Evolutionary conservation across 2,888 invertebrate species (phyloP), one percentile per base, ranked within the genome.

Genomic region (Lepidonotus clava): DNA sequence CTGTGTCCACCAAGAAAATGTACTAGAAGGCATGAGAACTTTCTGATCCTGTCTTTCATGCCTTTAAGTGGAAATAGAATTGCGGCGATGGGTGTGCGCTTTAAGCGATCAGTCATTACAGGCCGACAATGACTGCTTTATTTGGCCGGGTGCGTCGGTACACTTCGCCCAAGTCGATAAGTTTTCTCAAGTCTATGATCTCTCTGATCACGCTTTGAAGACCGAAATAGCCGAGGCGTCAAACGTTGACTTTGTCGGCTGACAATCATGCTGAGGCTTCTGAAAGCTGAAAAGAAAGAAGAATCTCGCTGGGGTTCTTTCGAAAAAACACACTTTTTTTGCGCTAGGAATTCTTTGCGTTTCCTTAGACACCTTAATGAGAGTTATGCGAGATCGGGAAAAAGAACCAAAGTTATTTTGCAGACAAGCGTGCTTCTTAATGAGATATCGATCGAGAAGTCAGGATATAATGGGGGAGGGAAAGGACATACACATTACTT

Each of bases 21-120:
- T 80, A 80, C 80, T 80, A 80, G 80, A 46, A 80, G 80, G 80
- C 80, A 80, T 80, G 80, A 46, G 80, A 28, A 80, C 80, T 80
- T 80, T 80, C 80, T 80, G 80, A 80, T 80, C 80, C 80, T 51
- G 80, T 80, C 80, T 80, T 80, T 80, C 80, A 80, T 80, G 80
- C 80, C 80, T 80, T 51, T 80, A 51, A 80, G 80, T 80, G 80
- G 80, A 80, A 80, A 80, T 80, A 80, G 80, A 80, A 80, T 46
- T 41, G 80, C 46, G 46, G 46, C 41, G 14, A 34, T 18, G 71
- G 34, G 66, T 14, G 36, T n/a, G 36, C 71, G 80, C 80, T 80
- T 80, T 80, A 80, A 80, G 80, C 80, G 80, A 80, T 80, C 80
- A 80, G 24, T 80, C 80, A 80, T 80, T 46, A 80, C 80, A 8